Evolutionary conservation across 2,797 vertebrate genomes (phyloP).

Genomic region (Capromys pilorides): DNA sequence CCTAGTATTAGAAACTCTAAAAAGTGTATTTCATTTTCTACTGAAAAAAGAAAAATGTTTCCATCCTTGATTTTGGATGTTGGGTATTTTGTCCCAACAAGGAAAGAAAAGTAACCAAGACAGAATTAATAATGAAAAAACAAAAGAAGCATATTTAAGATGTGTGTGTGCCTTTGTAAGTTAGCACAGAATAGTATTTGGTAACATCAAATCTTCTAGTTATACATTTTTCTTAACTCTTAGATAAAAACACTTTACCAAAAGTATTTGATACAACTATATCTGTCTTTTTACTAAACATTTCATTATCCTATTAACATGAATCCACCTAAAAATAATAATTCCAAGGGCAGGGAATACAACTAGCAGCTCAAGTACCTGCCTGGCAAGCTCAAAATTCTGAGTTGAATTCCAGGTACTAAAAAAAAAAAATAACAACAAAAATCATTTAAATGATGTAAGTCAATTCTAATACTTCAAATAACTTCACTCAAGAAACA

Average conservation of each 20-base stretch:
- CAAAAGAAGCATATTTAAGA: conserved; percentile 6
- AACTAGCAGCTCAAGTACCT: no score
- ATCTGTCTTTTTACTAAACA: conserved; percentile 53
- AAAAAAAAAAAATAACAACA: no score
- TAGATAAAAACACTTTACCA: conserved; percentile 27
- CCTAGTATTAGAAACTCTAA: no score
- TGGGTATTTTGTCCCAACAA: no score
- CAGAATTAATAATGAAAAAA: neutral
- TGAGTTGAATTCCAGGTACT: no score
- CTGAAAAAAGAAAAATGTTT: no score
- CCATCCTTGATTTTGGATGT: no score
- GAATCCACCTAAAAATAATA: neutral
- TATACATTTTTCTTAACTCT: conserved; percentile 25
- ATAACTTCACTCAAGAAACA: conserved; percentile 9
- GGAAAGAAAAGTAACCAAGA: no score
- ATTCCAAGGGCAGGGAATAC: no score
- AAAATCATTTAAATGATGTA: neutral
- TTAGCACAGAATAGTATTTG: neutral
- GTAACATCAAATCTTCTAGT: neutral
- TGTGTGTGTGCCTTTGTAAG: neutral
- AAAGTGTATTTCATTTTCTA: no score
- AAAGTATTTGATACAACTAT: neutral
- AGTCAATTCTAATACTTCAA: neutral
- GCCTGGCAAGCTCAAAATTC: no score
- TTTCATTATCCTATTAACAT: conserved; percentile 51